Conservation (phyloP, 2,797 vertebrate genomes). For the Tokudaia tokunoshimensis region DNA sequence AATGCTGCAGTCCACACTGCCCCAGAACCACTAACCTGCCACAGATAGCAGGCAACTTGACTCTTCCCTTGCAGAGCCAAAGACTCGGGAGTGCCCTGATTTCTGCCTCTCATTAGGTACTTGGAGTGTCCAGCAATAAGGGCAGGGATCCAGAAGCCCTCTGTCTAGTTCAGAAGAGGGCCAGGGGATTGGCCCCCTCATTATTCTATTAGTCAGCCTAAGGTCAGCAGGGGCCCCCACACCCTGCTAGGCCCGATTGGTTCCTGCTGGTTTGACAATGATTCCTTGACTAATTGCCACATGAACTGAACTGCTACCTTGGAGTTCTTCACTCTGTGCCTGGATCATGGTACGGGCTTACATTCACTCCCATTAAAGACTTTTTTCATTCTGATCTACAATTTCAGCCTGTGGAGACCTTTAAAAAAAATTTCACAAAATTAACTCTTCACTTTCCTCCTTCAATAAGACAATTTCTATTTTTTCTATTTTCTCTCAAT, state of each 20-base stretch:
- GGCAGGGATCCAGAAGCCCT: neutral
- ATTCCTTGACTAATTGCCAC: neutral
- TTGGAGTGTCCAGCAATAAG: neutral
- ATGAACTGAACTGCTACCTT: neutral
- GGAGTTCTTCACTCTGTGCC: neutral
- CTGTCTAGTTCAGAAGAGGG: neutral
- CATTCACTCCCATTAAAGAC: neutral
- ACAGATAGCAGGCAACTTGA: neutral
- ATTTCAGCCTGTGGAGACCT: conserved; percentile 4
- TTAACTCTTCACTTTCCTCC: conserved; percentile 32
- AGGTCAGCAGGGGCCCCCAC: too few relatives aligned
- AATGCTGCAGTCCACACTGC: neutral
- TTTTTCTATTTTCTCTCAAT: neutral
- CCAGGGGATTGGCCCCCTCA: neutral
- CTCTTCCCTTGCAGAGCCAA: neutral
- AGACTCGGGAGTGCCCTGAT: neutral
- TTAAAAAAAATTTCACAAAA: conserved; percentile 12
- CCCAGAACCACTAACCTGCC: neutral
- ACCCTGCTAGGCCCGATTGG: neutral
- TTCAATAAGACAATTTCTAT: neutral
- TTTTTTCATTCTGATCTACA: conserved; percentile 46
- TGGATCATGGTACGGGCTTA: neutral
- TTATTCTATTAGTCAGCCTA: neutral
- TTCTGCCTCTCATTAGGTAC: neutral
- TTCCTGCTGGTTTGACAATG: neutral